Percentiles rank a stretch among this genome's conserved stretches.
phyloP scores from a whole-genome alignment of 2,797 vertebrate genomes.

The Gadopsis marmoratus region DNA sequence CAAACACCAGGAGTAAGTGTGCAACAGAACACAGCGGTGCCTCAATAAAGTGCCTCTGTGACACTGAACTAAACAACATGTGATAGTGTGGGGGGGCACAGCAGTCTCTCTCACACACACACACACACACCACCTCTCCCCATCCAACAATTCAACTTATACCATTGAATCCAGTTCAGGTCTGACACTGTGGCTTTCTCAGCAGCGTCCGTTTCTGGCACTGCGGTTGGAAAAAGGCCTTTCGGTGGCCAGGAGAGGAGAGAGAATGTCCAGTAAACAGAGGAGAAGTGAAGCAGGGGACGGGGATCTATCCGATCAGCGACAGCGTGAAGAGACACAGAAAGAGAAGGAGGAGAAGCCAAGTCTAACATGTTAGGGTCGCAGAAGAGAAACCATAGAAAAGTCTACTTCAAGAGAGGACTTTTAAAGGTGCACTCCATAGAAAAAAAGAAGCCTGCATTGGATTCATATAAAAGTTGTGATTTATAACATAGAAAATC shows the following conservation, averaged over 20 bases:
- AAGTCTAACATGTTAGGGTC: constrained; percentile 43
- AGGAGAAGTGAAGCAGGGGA: constrained; percentile 66
- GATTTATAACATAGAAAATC: not conserved
- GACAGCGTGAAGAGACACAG: constrained; percentile 55
- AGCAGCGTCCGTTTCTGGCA: constrained; percentile 81
- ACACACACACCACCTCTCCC: constrained; percentile 17
- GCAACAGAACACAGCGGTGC: constrained; percentile 27
- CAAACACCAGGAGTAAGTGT: constrained; percentile 16
- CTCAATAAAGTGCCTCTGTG: constrained; percentile 35
- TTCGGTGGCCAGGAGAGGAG: constrained; percentile 72
- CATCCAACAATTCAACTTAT: constrained; percentile 54
- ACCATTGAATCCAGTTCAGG: constrained; percentile 87
- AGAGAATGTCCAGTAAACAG: constrained; percentile 79
- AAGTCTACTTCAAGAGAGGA: not conserved
- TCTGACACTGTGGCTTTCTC: constrained; percentile 79
- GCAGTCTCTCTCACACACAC: not conserved
- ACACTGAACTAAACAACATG: constrained; percentile 47
- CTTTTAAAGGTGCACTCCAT: constrained; percentile 21
- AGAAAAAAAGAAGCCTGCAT: not conserved
- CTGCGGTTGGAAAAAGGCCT: constrained; percentile 74
- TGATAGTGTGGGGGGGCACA: constrained; percentile 8
- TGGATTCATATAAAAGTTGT: not conserved
- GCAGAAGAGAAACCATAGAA: constrained; percentile 11
- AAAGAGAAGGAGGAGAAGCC: constrained; percentile 56
- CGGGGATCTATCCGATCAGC: constrained; percentile 65